Evolutionary conservation across 2,888 invertebrate species (phyloP).

Genomic region (Nineta flava): DNA sequence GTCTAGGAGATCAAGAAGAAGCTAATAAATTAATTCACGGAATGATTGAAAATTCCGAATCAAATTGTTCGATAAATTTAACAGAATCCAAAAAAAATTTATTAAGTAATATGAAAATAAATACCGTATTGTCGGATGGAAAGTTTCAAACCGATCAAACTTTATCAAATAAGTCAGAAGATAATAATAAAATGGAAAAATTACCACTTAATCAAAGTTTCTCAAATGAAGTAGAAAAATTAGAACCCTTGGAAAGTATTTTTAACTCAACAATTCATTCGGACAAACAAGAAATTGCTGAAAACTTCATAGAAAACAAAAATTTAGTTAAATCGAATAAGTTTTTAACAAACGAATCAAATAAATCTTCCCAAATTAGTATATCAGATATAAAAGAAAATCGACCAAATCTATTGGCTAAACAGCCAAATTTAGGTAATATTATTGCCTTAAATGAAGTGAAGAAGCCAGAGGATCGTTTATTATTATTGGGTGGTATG

Average conservation of each 20-base stretch:
- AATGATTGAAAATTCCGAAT: background rate
- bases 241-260: too few species aligned
- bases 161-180: too few species aligned
- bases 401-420: constrained; percentile 48
- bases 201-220: too few species aligned
- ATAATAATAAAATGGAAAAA: too few species aligned
- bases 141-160: too few species aligned
- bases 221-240: too few species aligned
- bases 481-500: constrained; percentile 65
- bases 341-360: background rate
- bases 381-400: constrained; percentile 1
- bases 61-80: background rate
- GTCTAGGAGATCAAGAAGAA: constrained; percentile 42
- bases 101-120: too few species aligned
- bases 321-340: too few species aligned
- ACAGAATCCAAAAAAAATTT: too few species aligned
- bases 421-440: constrained; percentile 39
- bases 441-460: constrained; percentile 42
- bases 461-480: constrained; percentile 42
- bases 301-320: too few species aligned
- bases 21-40: background rate
- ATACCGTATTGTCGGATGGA: too few species aligned
- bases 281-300: background rate
- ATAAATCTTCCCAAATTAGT: background rate
- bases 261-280: background rate